Evolutionary conservation across 2,113 vertebrate species (phyloP), one percentile per base, ranked within the genome.

Genomic region (Scophthalmus maximus): DNA sequence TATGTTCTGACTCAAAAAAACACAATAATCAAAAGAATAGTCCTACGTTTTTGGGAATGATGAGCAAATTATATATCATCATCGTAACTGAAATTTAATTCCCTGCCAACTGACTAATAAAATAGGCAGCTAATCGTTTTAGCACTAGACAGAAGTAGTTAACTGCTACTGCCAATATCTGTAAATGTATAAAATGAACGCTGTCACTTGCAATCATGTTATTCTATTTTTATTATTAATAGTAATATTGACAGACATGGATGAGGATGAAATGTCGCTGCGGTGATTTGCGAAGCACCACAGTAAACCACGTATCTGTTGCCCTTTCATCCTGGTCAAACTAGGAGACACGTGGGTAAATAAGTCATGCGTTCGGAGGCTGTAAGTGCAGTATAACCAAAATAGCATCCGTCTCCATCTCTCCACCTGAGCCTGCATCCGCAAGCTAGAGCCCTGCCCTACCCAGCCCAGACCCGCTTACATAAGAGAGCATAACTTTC

Each of bases 371-470:
- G 49, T 87, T 79, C 73, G 22, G 63, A 80, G 59, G 63, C 42
- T 81, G 70, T 50, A 81, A 78, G 38, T 0, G 57, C 76, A 70
- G 17, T 40, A 58, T 11, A 83, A 83, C 86, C 69, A 87, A 87
- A 92, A 87, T 88, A 91, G 83, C 62, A 82, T 81, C 63, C 8
- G 61, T 80, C 67, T 90, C 63, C 22, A 2, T 87, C 73, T 70
- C 59, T 63, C 82, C 86, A 92, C 83, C 89, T 91, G 88, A 88
- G 90, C 82, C 81, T 68, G 76, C 83, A 86, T 86, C 69, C 82
- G 73, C 57, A 34, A 78, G 78, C 88, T 78, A 81, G 79, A 81
- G 71, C 74, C 52, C 53, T 62, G 62, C 73, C 79, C 69, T 75
- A 46, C 46, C 61, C 71, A 68, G 86, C 81, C 81, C 69, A 82